phyloP scores from a whole-genome alignment of 2,113 vertebrate species.

The Shinisaurus crocodilurus region DNA sequence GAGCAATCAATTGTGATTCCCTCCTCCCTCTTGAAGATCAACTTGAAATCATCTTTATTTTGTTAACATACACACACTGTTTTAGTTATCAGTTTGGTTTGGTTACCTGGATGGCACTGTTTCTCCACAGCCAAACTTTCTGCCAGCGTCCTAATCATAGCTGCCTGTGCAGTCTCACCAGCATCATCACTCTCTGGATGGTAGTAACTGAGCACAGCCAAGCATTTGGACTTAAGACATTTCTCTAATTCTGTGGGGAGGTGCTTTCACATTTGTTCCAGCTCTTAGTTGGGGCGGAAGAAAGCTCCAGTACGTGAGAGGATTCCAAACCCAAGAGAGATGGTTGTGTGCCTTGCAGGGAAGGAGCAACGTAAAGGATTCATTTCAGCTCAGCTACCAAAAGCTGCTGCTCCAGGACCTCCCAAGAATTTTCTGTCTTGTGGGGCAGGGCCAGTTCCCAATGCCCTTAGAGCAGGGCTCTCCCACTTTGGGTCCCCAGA shows the following conservation, averaged over 20 bases:
- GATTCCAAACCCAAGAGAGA: conserved; percentile 76
- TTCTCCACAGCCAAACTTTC: no score
- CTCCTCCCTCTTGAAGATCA: neutral
- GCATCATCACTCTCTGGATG: no score
- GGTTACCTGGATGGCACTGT: no score
- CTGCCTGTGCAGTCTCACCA: no score
- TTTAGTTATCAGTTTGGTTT: neutral
- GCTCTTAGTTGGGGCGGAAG: conserved; percentile 79
- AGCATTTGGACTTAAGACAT: no score
- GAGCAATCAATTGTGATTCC: neutral
- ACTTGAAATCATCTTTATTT: neutral
- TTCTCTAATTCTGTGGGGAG: no score
- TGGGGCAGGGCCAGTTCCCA: conserved; percentile 62
- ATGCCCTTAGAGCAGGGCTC: no score
- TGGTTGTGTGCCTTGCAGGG: conserved; percentile 54
- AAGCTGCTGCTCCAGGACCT: conserved; percentile 82
- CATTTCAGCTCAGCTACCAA: conserved; percentile 78
- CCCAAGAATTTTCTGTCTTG: conserved; percentile 83
- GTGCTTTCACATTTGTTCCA: no score
- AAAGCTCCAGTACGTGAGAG: conserved; percentile 75
- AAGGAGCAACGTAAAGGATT: conserved; percentile 71
- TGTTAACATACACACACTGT: neutral
- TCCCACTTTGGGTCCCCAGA: no score
- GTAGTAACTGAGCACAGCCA: no score
- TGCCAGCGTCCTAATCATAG: no score